Evolutionary conservation across 2,888 invertebrate species (phyloP), one percentile per base, ranked within the genome.

Genomic region (Noctua janthina): DNA sequence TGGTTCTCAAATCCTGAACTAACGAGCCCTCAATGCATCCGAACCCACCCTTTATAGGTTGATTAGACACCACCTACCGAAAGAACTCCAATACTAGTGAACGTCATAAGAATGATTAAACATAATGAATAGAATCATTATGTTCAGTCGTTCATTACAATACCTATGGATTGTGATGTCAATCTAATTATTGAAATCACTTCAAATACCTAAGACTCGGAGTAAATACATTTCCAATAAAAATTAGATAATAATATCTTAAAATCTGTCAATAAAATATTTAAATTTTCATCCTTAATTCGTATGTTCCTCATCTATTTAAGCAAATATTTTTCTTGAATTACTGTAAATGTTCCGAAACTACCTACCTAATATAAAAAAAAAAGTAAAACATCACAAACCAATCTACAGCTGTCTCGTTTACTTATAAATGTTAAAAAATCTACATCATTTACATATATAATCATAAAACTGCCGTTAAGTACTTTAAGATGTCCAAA

Each of bases 401-500:
- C 15, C 43, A 35, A 23, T 7, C 7, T 43, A 73, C 15, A 49
- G 29, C 39, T 76, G 54, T 62, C 23, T 39, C 29, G 39, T 62
- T 73, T 11, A 20, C 20, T 2, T 73, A 49, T 2, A 29, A 72
- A 64, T 23, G 56, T 68, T n/a, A 66, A 56, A 69, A 46, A 46
- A 70, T 62, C 39, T 76, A 87, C 13, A 83, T 86, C 64, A 72
- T 66, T 66, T 66, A 74, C 23, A 83, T 69, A 20, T 66, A 82
- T 76, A 43, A 15, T 46, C 51, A 54, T 29, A 72, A 80, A 78
- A 84, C 81, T 86, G 79, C 85, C 85, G 75, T 69, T 56, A 67
- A 76, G 89, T 89, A 85, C 81, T 82, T 89, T 83, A 71, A 79
- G 0, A 76, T 72, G 23, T 85, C 43, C 70, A 56, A 67, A 82